A percentile compares a stretch with the other conserved stretches of the same genome.
phyloP scores from a whole-genome alignment of 2,797 vertebrate species.

The Hippopotamyrus pictus region DNA sequence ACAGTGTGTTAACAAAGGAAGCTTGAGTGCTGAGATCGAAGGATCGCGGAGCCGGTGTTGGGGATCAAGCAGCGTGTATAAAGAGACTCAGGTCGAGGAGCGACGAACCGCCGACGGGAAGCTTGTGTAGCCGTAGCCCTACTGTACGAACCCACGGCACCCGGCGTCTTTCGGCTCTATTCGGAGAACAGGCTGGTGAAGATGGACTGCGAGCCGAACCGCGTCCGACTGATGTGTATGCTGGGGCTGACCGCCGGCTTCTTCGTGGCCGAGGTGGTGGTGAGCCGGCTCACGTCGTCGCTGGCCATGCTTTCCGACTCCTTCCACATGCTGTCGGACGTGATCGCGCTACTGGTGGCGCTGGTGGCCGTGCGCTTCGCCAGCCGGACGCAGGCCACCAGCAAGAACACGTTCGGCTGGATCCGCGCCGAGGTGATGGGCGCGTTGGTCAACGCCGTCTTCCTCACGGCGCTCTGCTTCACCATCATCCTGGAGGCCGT shows the following conservation, averaged over 20 bases:
- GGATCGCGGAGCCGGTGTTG: not conserved
- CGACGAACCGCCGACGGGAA: not conserved
- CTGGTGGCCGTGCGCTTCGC: constrained; percentile 90
- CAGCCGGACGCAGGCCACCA: constrained; percentile 82
- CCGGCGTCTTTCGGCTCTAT: not conserved
- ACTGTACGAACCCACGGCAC: not conserved
- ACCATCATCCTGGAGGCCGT: constrained; percentile 91
- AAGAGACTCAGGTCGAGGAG: not conserved
- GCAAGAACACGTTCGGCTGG: constrained; percentile 97
- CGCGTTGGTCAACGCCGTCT: constrained; percentile 93
- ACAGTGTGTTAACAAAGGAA: not conserved
- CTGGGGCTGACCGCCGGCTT: constrained; percentile 84
- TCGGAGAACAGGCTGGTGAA: not conserved
- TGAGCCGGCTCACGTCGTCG: constrained; percentile 83
- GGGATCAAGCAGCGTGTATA: not conserved
- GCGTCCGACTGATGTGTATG: constrained; percentile 86
- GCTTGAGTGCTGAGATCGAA: not conserved
- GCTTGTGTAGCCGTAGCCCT: not conserved
- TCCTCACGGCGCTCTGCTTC: constrained; percentile 95
- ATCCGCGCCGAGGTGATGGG: constrained; percentile 98
- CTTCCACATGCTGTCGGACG: constrained; percentile 96
- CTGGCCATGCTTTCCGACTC: constrained; percentile 98
- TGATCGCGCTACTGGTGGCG: constrained; percentile 88
- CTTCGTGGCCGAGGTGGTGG: constrained; percentile 92
- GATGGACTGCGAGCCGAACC: constrained; percentile 78